phyloP scores from a whole-genome alignment of 2,888 invertebrate genomes.

The Dryadula phaetusa region DNA sequence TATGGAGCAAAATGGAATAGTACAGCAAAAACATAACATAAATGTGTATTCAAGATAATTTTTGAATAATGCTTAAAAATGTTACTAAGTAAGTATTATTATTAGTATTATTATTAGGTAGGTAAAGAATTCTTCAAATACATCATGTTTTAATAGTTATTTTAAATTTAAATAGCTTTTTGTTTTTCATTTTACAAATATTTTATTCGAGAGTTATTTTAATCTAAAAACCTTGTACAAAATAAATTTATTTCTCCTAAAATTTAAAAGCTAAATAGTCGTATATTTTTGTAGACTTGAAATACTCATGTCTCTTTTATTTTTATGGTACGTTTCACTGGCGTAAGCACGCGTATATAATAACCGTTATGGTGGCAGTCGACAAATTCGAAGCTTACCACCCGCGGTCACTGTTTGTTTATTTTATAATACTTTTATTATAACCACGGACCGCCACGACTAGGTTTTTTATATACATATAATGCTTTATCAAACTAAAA shows the following conservation, averaged over 20 bases:
- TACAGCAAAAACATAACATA: too few species aligned
- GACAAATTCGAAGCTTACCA: constrained; percentile 35
- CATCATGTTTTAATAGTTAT: too few species aligned
- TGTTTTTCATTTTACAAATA: not conserved
- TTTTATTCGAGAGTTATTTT: not conserved
- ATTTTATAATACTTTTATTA: constrained; percentile 31
- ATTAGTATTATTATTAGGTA: too few species aligned
- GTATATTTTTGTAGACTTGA: constrained; percentile 30
- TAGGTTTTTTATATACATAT: not conserved
- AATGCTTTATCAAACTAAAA: not conserved
- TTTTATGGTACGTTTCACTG: constrained; percentile 37
- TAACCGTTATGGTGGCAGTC: constrained; percentile 33
- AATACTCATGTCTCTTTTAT: constrained; percentile 32
- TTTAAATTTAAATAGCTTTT: too few species aligned
- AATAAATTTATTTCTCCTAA: not conserved
- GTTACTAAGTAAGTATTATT: too few species aligned
- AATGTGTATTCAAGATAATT: too few species aligned
- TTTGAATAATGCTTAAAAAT: too few species aligned
- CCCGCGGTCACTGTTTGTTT: constrained; percentile 38
- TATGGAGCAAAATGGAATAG: too few species aligned
- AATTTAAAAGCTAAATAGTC: constrained; percentile 1
- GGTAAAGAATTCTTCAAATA: too few species aligned
- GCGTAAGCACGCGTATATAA: constrained; percentile 26
- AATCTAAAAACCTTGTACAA: constrained; percentile 1
- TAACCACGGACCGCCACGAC: constrained; percentile 19